Base-by-base conservation (phyloP, 2,888 invertebrate species). In the Helobdella robusta region DNA sequence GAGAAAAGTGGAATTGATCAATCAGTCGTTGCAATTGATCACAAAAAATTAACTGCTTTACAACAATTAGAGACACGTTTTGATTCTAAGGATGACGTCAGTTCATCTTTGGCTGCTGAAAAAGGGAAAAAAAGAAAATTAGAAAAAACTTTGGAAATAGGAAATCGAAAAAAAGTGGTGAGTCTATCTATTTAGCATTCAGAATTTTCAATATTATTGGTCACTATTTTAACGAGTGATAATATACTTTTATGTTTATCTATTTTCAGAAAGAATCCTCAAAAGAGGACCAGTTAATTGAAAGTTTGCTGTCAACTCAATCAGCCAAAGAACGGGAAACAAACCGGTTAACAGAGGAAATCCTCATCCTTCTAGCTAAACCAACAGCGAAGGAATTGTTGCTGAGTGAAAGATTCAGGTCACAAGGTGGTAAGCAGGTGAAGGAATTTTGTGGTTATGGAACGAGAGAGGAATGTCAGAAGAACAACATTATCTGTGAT, bases 361-460 rank as follows among this genome's bases (percentile, higher is more conserved):
- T 97, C 65, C 83, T 92, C 73, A 72, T 75, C 75, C 81, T 97
- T 20, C 81, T 97, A 0, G 93, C 91, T 73, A 91, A 91, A 78
- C 94, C 94, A 8, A 94, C 94, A 0, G 94, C 94, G 0, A 95
- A 95, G 79, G 79, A 97, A 80, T 85, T 89, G 73, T 91, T 90
- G 0, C 81, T 95, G n/a, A 91, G 92, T 0, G 94, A 95, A 80
- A 86, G 91, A 73, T 97, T 97, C 78, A 87, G 91, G 74, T 94
- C 94, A 20, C 92, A 93, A 83, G 93, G 93, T 74, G 94, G 89
- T 64, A 78, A 75, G 2, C 80, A 81, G 72, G 78, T 83, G 28
- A 78, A 82, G 87, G 94, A 97, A 79, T 97, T 94, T 80, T 97
- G 97, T 79, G 90, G 91, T 0, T 91, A 91, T 79, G 94, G 94